Base-by-base conservation (phyloP, 2,888 invertebrate genomes). In the Tigriopus californicus region DNA sequence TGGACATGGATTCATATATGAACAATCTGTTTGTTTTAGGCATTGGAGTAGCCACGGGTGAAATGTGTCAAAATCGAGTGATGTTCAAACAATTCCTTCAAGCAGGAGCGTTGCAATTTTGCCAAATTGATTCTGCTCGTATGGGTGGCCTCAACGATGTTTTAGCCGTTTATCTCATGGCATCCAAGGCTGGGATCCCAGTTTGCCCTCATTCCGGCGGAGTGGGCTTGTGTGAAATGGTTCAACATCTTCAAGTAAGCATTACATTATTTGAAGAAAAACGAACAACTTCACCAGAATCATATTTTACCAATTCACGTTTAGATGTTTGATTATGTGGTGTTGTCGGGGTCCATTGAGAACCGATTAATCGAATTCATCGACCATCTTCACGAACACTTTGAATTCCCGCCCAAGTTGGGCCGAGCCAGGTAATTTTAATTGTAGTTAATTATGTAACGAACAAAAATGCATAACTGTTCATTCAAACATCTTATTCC, bases 131-230 rank as follows among this genome's bases (percentile, higher is more conserved):
- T 73, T 80, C 87, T 0, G 87, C 87, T 52, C 77, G 92, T 60
- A 79, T 90, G 63, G 90, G 88, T 0, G 88, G 88, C 4, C 76
- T 90, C 61, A 91, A 89, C 69, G 92, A 92, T 72, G 82, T 87
- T 62, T 72, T 91, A 0, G 76, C 87, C 0, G 85, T 91, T 13
- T 86, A 89, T 67, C 76, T 92, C 6, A 86, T 92, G 87, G 90
- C 91, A 2, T 77, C 81, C 25, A 90, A 89, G 73, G 74, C 83
- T 41, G 79, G 80, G 24, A 22, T 59, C 13, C 87, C 87, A 67
- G 87, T 92, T 1, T 90, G 89, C 69, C 91, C 92, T 0, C 91
- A 92, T 73, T 90, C 89, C 61, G 92, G 91, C n/a, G 92, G 91
- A 8, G 83, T 91, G 11, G 91, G 90, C 2, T 76, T 92, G 2